These are phyloP conservation scores for Drosophila paramelanica DNA, from an alignment of 2,888 invertebrate genomes.

Conservation along the genomic window DNA sequence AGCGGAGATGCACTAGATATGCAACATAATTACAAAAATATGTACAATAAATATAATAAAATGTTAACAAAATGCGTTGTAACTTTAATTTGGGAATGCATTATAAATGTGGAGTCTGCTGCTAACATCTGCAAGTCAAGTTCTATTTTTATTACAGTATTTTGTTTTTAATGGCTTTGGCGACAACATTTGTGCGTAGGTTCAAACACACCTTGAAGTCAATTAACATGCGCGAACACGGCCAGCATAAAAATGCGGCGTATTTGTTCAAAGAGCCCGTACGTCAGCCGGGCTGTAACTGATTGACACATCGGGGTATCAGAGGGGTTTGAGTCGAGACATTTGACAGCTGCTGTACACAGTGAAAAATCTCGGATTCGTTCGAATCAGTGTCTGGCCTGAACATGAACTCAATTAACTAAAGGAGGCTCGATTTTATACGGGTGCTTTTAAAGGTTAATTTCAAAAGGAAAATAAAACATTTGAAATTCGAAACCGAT, in stretches of 20 bases:
- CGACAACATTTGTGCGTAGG: slow-evolving; percentile 19
- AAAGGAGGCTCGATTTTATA: no score
- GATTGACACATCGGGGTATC: slow-evolving; percentile 43
- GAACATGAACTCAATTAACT: no score
- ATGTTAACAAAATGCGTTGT: slow-evolving; percentile 39
- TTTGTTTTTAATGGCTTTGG: background rate
- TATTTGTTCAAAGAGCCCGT: slow-evolving; percentile 12
- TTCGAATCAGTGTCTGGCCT: no score
- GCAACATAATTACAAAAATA: slow-evolving; percentile 49
- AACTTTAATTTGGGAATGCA: background rate
- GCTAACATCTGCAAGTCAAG: background rate
- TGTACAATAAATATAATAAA: slow-evolving; percentile 75
- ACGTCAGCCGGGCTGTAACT: slow-evolving; percentile 34
- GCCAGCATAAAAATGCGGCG: slow-evolving; percentile 27
- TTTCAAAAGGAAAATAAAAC: no score
- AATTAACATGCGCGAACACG: slow-evolving; percentile 51
- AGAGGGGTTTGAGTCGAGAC: slow-evolving; percentile 8
- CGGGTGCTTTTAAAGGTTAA: no score
- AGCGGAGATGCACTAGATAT: slow-evolving; percentile 44
- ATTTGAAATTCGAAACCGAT: no score
- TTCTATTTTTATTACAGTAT: slow-evolving; percentile 25
- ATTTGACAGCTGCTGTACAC: slow-evolving; percentile 10
- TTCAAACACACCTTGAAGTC: slow-evolving; percentile 40
- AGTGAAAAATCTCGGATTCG: background rate
- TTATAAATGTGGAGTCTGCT: no score